Percentiles rank a stretch among this genome's conserved stretches.
Conservation (phyloP, 2,888 invertebrate genomes). For the Oscheius sp. region DNA sequence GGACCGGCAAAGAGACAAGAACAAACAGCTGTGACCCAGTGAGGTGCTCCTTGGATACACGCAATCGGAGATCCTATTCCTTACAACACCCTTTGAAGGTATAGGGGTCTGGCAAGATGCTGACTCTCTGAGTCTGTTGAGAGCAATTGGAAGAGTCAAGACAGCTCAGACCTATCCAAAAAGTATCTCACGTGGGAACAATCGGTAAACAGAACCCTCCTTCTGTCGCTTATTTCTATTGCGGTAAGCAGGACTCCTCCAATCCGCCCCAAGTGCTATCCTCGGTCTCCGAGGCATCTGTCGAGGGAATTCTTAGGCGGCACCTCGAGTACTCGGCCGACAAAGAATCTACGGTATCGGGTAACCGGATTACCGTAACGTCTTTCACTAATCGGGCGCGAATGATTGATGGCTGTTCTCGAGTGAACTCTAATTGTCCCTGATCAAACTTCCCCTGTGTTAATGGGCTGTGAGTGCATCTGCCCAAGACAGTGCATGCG, state of each 20-base stretch:
- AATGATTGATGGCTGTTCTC: conserved; percentile 22
- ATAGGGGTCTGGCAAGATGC: no score
- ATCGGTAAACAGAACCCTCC: no score
- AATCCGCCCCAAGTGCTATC: no score
- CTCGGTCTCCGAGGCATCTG: conserved; percentile 10
- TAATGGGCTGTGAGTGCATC: conserved; percentile 35
- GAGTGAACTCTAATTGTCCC: neutral
- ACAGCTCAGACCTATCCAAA: no score
- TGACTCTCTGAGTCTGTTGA: no score
- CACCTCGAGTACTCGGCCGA: conserved; percentile 29
- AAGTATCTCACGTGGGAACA: no score
- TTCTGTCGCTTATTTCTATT: no score
- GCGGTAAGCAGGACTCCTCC: no score
- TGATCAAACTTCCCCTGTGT: conserved; percentile 1
- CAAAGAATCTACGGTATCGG: conserved; percentile 32
- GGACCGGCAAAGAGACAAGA: conserved; percentile 31
- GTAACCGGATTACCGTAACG: conserved; percentile 36
- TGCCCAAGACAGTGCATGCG: conserved; percentile 33
- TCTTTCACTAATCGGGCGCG: conserved; percentile 23
- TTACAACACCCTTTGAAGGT: no score
- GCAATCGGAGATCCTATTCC: neutral
- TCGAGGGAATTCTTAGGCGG: conserved; percentile 28
- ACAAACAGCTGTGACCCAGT: conserved; percentile 34
- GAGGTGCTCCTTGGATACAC: conserved; percentile 19
- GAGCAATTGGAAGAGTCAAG: no score